Conservation (phyloP, 92 coral and sea anemone species). For the Porites divaricata region DNA sequence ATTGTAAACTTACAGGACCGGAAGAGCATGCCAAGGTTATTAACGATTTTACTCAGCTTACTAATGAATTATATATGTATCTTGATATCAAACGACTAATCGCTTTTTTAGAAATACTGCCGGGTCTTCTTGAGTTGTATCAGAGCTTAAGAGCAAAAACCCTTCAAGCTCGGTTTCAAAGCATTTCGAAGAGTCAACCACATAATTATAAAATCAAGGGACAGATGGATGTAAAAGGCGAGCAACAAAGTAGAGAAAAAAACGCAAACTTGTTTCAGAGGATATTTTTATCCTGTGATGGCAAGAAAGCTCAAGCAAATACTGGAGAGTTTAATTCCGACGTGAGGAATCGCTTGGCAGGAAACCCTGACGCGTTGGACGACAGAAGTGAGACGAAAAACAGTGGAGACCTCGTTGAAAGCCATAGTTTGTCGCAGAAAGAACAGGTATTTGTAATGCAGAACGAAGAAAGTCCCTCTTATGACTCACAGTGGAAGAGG, state of each 20-base stretch:
- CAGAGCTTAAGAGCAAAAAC: conserved; percentile 1
- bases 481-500: not conserved
- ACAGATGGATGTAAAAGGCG: not conserved
- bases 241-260: not conserved
- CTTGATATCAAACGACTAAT: not conserved
- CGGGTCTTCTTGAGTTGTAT: not conserved
- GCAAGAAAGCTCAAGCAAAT: too few species aligned
- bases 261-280: not conserved
- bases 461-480: not conserved
- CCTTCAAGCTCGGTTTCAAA: not conserved
- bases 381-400: not conserved
- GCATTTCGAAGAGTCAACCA: not conserved
- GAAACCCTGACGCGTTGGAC: not conserved
- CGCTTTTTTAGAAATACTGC: not conserved
- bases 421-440: not conserved
- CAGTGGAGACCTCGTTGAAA: not conserved
- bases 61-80: not conserved
- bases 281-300: not conserved
- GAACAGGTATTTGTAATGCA: not conserved
- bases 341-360: too few species aligned
- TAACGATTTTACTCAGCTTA: not conserved
- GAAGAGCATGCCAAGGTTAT: conserved; percentile 6
- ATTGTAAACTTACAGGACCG: not conserved
- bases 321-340: not conserved
- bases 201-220: not conserved